These are phyloP conservation scores for Drosophila pseudotakahashii DNA, from an alignment of 2,888 invertebrate species.

Conservation along the genomic window DNA sequence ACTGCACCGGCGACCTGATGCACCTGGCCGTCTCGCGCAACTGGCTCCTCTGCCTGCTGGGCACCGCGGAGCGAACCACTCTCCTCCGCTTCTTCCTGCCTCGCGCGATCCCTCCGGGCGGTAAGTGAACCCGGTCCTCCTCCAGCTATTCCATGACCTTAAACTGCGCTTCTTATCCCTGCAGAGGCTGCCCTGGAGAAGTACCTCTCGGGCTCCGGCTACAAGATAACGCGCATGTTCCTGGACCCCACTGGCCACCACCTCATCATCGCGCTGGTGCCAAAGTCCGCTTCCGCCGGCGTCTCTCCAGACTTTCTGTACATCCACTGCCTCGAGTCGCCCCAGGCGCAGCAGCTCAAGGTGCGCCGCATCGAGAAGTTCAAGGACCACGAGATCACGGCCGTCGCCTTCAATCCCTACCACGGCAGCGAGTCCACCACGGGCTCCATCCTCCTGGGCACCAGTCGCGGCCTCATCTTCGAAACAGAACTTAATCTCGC, in stretches of 20 bases:
- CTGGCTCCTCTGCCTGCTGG: conserved; percentile 92
- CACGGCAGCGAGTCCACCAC: conserved; percentile 89
- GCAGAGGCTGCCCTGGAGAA: conserved; percentile 81
- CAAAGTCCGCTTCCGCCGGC: conserved; percentile 83
- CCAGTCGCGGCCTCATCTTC: conserved; percentile 94
- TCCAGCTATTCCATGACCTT: background rate
- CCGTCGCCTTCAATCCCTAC: conserved; percentile 94
- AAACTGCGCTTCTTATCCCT: background rate
- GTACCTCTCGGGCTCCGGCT: conserved; percentile 80
- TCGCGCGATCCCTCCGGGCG: conserved; percentile 91
- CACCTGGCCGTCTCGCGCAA: conserved; percentile 93
- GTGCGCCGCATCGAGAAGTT: conserved; percentile 86
- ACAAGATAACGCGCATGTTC: conserved; percentile 80
- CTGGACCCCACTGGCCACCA: conserved; percentile 95
- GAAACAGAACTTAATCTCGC: conserved; percentile 94
- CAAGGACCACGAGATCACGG: conserved; percentile 91
- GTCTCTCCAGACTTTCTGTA: conserved; percentile 91
- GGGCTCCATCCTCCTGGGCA: conserved; percentile 94
- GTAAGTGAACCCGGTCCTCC: conserved; percentile 84
- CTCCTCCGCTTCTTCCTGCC: conserved; percentile 92
- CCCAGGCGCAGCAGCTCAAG: conserved; percentile 88
- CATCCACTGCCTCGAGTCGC: conserved; percentile 85
- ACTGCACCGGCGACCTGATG: conserved; percentile 86
- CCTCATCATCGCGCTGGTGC: conserved; percentile 89
- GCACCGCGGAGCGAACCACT: conserved; percentile 87